Evolutionary conservation across 2,113 vertebrate genomes (phyloP).

Genomic region (Eublepharis macularius): DNA sequence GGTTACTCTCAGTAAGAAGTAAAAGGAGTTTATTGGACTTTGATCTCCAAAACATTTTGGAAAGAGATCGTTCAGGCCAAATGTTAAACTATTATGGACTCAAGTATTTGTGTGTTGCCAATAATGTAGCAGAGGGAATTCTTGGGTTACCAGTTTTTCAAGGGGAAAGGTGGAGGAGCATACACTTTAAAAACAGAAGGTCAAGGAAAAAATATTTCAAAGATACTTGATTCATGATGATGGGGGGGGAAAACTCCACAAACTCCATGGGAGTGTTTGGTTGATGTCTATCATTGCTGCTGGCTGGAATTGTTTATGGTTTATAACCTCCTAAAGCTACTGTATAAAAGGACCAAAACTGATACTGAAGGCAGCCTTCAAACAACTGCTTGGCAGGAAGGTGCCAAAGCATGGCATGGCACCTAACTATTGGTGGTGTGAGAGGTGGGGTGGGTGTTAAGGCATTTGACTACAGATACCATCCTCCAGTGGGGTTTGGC

Average conservation of each 20-base stretch:
- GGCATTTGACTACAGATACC: too few relatives aligned
- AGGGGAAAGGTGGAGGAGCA: neutral
- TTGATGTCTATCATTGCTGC: neutral
- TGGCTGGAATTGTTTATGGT: neutral
- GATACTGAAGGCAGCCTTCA: neutral
- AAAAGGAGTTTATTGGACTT: constrained; percentile 27
- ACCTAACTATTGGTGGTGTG: too few relatives aligned
- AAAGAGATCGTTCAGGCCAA: neutral
- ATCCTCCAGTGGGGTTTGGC: too few relatives aligned
- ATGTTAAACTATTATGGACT: neutral
- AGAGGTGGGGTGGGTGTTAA: too few relatives aligned
- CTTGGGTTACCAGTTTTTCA: neutral
- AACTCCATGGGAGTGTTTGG: neutral
- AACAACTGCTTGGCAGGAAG: too few relatives aligned
- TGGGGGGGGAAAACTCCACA: neutral
- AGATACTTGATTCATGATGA: neutral
- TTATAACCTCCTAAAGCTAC: neutral
- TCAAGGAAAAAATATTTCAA: neutral
- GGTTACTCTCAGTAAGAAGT: constrained; percentile 10
- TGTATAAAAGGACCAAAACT: neutral
- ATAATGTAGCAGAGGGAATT: neutral
- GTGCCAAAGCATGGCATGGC: too few relatives aligned
- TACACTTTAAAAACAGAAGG: neutral
- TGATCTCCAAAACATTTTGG: neutral
- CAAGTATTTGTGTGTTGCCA: neutral